These are phyloP conservation scores for Nothura maculosa DNA, from an alignment of 2,797 vertebrate species.

Conservation along the genomic window DNA sequence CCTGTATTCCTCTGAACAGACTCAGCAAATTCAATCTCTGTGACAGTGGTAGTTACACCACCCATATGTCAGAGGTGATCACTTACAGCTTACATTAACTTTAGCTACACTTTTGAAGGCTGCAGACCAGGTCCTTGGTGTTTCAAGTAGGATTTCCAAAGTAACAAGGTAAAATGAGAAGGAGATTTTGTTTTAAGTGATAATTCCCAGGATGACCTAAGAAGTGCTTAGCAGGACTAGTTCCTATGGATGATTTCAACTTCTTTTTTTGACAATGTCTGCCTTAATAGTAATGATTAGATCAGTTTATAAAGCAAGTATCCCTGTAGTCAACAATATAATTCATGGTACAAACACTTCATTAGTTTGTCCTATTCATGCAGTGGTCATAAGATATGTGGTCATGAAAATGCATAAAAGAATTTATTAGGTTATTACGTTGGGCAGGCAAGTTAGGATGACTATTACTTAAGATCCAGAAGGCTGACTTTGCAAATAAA, in stretches of 20 bases:
- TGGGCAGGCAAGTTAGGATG: background rate
- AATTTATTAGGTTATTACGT: background rate
- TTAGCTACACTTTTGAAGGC: background rate
- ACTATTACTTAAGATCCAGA: background rate
- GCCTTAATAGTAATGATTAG: background rate
- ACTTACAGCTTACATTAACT: background rate
- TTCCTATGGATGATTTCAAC: background rate
- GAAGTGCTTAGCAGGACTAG: background rate
- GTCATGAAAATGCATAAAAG: background rate
- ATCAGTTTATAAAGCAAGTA: background rate
- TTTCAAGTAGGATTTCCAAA: background rate
- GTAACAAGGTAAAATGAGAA: background rate
- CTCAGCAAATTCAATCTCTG: background rate
- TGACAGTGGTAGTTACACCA: rapidly evolving
- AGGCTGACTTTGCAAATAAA: background rate
- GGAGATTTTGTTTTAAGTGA: background rate
- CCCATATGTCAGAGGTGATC: background rate
- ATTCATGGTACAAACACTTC: background rate
- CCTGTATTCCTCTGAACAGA: background rate
- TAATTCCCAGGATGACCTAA: background rate
- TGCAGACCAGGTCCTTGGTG: background rate
- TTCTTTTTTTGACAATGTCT: background rate
- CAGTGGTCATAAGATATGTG: background rate
- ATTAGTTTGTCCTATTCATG: background rate
- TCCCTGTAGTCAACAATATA: background rate